Conservation (phyloP, 2,888 invertebrate species). For the Gymnocheta viridis region DNA sequence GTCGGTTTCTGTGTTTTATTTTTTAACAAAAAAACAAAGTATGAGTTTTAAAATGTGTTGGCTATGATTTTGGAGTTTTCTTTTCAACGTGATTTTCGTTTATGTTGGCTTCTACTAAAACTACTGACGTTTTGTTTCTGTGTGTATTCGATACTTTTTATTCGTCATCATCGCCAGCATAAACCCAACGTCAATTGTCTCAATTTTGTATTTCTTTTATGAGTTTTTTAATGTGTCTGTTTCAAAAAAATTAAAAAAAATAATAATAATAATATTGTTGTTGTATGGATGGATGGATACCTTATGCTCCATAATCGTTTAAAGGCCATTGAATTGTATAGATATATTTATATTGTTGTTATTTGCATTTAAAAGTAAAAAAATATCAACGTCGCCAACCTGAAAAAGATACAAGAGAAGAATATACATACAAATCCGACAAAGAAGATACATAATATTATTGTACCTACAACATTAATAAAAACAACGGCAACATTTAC, state of each 20-base stretch:
- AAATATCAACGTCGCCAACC: conserved; percentile 66
- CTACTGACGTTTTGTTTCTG: conserved; percentile 25
- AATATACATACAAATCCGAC: conserved; percentile 26
- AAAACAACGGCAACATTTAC: conserved; percentile 46
- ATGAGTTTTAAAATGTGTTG: conserved; percentile 37
- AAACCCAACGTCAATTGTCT: conserved; percentile 57
- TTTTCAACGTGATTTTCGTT: conserved; percentile 60
- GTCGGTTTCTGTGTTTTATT: conserved; percentile 23
- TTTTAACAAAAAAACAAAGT: conserved; percentile 13
- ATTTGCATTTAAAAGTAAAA: conserved; percentile 51
- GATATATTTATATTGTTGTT: conserved; percentile 35
- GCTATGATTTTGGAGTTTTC: conserved; percentile 62
- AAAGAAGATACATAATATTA: conserved; percentile 7
- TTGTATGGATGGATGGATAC: conserved; percentile 36
- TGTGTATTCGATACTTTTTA: conserved; percentile 42
- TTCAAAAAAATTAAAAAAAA: too few species aligned
- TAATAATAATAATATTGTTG: too few species aligned
- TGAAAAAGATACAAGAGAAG: conserved; percentile 36
- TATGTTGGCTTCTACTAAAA: conserved; percentile 43
- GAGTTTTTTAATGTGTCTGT: conserved; percentile 13
- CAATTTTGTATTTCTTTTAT: conserved; percentile 27
- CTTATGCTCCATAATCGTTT: conserved; percentile 59
- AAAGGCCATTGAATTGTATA: conserved; percentile 63
- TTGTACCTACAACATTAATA: conserved; percentile 31
- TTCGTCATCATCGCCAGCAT: conserved; percentile 50